Evolutionary conservation across 1,140 invertebrate species (phyloP).

Genomic region (Drosophila orosa): DNA sequence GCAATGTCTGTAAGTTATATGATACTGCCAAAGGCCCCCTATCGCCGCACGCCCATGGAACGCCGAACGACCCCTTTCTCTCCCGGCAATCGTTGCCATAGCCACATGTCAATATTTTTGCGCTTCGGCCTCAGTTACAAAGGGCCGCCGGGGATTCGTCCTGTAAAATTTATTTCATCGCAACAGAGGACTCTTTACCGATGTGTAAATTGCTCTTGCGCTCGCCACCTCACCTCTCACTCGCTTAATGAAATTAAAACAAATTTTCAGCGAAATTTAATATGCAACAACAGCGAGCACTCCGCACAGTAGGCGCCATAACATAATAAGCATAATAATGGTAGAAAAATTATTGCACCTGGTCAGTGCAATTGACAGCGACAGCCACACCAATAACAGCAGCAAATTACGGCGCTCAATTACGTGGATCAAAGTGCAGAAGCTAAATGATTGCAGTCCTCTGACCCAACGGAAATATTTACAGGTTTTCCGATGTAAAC

Average conservation of each 20-base stretch:
- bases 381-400: slow-evolving; percentile 16
- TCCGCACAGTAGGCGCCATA: slow-evolving; percentile 13
- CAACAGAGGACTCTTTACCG: slow-evolving; percentile 57
- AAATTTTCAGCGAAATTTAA: slow-evolving; percentile 59
- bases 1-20: slow-evolving; percentile 59
- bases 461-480: neutral
- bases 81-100: slow-evolving; percentile 45
- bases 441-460: neutral
- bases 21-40: slow-evolving; percentile 37
- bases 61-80: neutral
- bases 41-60: neutral
- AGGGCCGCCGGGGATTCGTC: slow-evolving; percentile 49
- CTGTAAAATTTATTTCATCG: slow-evolving; percentile 47
- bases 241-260: slow-evolving; percentile 81
- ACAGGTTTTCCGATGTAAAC: too few relatives aligned
- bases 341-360: slow-evolving; percentile 43
- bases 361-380: slow-evolving; percentile 18
- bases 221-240: slow-evolving; percentile 7
- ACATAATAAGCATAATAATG: slow-evolving; percentile 49
- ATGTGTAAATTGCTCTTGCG: slow-evolving; percentile 70
- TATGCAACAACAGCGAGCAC: slow-evolving; percentile 9
- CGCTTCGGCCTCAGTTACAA: slow-evolving; percentile 55
- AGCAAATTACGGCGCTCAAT: slow-evolving; percentile 20
- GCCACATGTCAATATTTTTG: slow-evolving; percentile 79
- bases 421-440: slow-evolving; percentile 27